Evolutionary conservation across 2,888 invertebrate species (phyloP), one percentile per base, ranked within the genome.

Genomic region (Pelosia muscerda): DNA sequence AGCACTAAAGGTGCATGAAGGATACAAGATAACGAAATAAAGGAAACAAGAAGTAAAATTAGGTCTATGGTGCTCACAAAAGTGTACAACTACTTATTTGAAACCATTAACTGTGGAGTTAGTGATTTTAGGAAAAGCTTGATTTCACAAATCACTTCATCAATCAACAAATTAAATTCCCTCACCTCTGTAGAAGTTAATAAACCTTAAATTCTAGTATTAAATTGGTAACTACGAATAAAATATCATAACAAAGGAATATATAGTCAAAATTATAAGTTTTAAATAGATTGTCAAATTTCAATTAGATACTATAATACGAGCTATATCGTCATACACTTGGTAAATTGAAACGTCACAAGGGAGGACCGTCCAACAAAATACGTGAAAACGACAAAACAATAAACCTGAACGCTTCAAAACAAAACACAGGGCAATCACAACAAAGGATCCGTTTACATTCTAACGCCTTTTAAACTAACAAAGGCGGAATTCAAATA

Each of bases 401-500:
- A 82, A 82, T 81, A 81, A 81, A 83, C 73, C 63, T 69, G 66
- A 73, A 73, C 68, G 69, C 72, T 77, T 80, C 80, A 77, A 71
- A 72, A 75, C 86, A 86, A 88, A 90, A 86, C 89, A 90, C 87
- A 90, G 87, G 86, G 87, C 89, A 91, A 91, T 93, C 90, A 90
- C 88, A 90, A 91, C 92, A 92, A 92, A 92, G 92, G 92, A 86
- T 92, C 89, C 85, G 91, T 90, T 93, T 92, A 93, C 92, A 92
- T 91, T 90, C 90, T 92, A 90, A 94, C 94, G 90, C 94, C 93
- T 93, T 93, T 93, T 92, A 92, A 90, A 92, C 92, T 91, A 92
- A 94, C 94, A 94, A 94, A 94, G 92, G 93, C 89, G 84, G 90
- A 92, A 93, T 93, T 92, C 90, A 92, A 94, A 94, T 94, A 94